These are phyloP conservation scores for Aplochiton taeniatus DNA, from an alignment of 2,797 vertebrate genomes.

Conservation along the genomic window DNA sequence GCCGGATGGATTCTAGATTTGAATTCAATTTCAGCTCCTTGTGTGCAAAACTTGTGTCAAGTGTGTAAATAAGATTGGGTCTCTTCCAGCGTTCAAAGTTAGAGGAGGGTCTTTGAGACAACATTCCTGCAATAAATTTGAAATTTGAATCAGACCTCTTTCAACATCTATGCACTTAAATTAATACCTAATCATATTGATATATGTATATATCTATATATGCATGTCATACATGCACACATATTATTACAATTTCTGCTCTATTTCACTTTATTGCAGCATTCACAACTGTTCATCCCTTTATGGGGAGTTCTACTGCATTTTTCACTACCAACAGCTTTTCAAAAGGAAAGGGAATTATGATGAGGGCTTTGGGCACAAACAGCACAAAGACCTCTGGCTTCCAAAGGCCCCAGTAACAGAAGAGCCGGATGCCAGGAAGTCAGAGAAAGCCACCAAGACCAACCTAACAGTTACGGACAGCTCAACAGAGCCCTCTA, in stretches of 20 bases:
- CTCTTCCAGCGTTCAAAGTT: no score
- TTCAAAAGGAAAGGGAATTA: conserved; percentile 77
- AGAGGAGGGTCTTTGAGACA: no score
- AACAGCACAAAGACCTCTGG: conserved; percentile 78
- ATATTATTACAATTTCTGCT: neutral
- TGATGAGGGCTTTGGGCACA: conserved; percentile 77
- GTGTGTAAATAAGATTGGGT: no score
- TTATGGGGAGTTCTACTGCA: conserved; percentile 82
- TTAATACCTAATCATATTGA: no score
- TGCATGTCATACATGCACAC: neutral
- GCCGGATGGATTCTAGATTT: no score
- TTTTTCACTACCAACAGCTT: conserved; percentile 80
- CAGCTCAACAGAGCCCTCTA: conserved; percentile 21
- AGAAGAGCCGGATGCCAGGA: conserved; percentile 49
- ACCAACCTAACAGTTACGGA: conserved; percentile 12
- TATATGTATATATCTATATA: no score
- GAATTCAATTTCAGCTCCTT: no score
- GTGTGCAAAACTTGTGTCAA: no score
- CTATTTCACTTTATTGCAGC: conserved; percentile 73
- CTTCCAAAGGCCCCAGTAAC: conserved; percentile 54
- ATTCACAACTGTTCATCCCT: conserved; percentile 80
- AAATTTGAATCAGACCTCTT: no score
- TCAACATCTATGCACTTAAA: no score
- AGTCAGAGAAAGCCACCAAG: conserved; percentile 35
- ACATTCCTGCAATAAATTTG: no score